Evolutionary conservation across 2,113 vertebrate genomes (phyloP).

Genomic region (Alosa alosa): DNA sequence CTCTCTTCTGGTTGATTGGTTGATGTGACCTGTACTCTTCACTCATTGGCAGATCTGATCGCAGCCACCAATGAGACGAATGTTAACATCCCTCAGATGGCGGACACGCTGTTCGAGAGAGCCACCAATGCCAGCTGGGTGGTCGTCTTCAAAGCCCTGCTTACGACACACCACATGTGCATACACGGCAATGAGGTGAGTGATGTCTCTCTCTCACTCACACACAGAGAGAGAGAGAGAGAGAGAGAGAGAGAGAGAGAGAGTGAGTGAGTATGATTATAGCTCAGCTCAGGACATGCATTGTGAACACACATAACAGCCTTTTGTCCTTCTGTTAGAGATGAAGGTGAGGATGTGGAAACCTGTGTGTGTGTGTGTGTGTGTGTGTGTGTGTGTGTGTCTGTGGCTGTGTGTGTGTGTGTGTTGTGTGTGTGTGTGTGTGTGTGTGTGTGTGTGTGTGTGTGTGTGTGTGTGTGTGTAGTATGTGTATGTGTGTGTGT

Average conservation of each 20-base stretch:
- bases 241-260: no score
- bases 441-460: not conserved
- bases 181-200: constrained; percentile 96
- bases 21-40: not conserved
- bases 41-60: constrained; percentile 83
- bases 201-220: not conserved
- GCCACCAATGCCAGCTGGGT: constrained; percentile 94
- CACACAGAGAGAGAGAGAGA: not conserved
- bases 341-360: not conserved
- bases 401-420: no score
- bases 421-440: not conserved
- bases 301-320: not conserved
- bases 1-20: not conserved
- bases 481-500: not conserved
- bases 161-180: constrained; percentile 95
- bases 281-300: not conserved
- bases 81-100: constrained; percentile 95
- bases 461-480: constrained; percentile 13
- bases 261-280: not conserved
- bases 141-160: constrained; percentile 97
- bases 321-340: not conserved
- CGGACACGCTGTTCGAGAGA: constrained; percentile 77
- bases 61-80: constrained; percentile 98
- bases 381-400: constrained; percentile 6
- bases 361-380: not conserved